Conservation (phyloP, 2,888 invertebrate genomes). For the Apodemia mormo region DNA sequence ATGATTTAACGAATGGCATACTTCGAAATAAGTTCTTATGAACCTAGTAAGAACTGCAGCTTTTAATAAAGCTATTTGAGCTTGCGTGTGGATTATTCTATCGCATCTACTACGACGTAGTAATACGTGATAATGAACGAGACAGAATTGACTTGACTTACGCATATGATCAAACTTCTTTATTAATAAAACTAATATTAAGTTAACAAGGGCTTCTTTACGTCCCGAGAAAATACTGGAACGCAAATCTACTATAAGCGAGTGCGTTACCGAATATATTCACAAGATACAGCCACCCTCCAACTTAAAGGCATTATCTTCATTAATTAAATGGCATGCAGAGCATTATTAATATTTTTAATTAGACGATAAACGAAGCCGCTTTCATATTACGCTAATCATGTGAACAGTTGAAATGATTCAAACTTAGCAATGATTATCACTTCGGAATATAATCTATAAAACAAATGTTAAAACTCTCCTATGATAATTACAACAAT, state of each 20-base stretch:
- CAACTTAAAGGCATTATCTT: background rate
- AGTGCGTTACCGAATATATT: background rate
- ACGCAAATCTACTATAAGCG: background rate
- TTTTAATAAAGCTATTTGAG: too few relatives aligned
- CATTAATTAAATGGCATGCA: background rate
- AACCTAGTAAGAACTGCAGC: background rate
- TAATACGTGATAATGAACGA: too few relatives aligned
- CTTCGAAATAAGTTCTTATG: background rate
- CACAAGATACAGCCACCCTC: background rate
- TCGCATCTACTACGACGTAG: too few relatives aligned
- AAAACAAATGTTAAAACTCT: slow-evolving; percentile 77
- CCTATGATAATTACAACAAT: slow-evolving; percentile 79
- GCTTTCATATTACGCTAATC: slow-evolving; percentile 46
- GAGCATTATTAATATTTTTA: slow-evolving; percentile 26
- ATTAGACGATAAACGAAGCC: slow-evolving; percentile 50
- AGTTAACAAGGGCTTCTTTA: background rate
- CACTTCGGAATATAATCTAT: slow-evolving; percentile 62
- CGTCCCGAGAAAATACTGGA: background rate
- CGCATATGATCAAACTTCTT: too few relatives aligned
- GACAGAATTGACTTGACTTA: too few relatives aligned
- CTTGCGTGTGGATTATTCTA: too few relatives aligned
- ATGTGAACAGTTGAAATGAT: slow-evolving; percentile 55
- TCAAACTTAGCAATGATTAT: slow-evolving; percentile 56
- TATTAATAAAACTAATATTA: too few relatives aligned
- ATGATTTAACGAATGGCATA: too few relatives aligned